phyloP scores from a whole-genome alignment of 2,888 invertebrate species.

The Hyalella azteca region DNA sequence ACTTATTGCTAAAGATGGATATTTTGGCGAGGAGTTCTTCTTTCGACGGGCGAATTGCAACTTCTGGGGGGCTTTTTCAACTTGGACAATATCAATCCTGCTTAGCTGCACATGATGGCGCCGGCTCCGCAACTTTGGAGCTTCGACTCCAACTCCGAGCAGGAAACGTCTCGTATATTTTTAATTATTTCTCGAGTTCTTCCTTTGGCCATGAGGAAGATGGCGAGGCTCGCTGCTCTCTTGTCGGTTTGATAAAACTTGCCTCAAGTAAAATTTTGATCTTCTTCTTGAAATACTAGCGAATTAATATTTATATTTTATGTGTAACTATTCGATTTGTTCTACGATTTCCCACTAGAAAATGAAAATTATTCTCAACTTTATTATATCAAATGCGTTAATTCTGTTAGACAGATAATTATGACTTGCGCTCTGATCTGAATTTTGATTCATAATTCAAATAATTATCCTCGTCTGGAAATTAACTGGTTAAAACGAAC shows the following conservation, averaged over 20 bases:
- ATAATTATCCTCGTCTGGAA: too few species aligned
- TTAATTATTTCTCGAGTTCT: not conserved
- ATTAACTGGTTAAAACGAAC: too few species aligned
- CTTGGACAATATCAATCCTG: conserved; percentile 32
- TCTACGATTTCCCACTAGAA: not conserved
- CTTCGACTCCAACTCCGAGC: conserved; percentile 13
- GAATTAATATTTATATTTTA: not conserved
- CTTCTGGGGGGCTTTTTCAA: conserved; percentile 31
- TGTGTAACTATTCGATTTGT: not conserved
- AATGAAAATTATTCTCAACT: not conserved
- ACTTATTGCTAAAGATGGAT: not conserved
- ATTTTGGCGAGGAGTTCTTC: conserved; percentile 29
- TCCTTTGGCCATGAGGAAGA: not conserved
- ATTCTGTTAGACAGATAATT: too few species aligned
- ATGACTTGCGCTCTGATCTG: too few species aligned
- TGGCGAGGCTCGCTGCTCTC: not conserved
- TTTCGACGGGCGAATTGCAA: conserved; percentile 26
- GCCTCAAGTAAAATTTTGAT: not conserved
- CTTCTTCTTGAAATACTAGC: not conserved
- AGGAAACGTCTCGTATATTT: conserved; percentile 27
- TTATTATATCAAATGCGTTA: too few species aligned
- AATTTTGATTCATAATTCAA: too few species aligned
- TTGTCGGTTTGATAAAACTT: not conserved
- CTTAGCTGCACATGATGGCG: conserved; percentile 32
- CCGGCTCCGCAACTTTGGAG: not conserved